phyloP scores from a whole-genome alignment of 1,140 invertebrate species.

The Maconellicoccus hirsutus region DNA sequence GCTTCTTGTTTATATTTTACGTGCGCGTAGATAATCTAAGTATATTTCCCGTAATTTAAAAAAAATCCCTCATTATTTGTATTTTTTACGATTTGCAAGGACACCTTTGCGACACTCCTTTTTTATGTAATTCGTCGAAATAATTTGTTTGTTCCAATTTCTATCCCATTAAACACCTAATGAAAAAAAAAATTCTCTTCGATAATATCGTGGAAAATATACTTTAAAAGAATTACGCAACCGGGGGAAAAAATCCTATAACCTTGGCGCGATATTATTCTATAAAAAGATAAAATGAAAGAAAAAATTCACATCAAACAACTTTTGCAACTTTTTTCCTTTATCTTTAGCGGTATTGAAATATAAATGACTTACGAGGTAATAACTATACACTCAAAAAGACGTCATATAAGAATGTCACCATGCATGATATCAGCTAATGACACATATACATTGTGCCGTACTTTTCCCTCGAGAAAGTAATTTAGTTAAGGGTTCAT shows the following conservation, averaged over 20 bases:
- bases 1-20: too few relatives aligned
- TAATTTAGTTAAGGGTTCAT: slow-evolving; percentile 18
- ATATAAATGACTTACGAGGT: neutral
- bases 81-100: too few relatives aligned
- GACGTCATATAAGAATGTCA: neutral
- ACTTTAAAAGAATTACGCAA: neutral
- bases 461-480: neutral
- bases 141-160: too few relatives aligned
- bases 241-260: neutral
- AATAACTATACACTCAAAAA: neutral
- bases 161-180: too few relatives aligned
- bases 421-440: neutral
- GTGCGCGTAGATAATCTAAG: too few relatives aligned
- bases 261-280: neutral
- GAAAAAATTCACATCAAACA: neutral
- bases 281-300: neutral
- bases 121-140: too few relatives aligned
- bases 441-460: neutral
- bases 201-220: neutral
- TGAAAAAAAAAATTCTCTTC: neutral
- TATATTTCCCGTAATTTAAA: too few relatives aligned
- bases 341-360: neutral
- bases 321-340: neutral
- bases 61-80: too few relatives aligned
- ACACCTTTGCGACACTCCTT: too few relatives aligned